A percentile compares a stretch with the other conserved stretches of the same genome.
These are phyloP conservation scores for Suricata suricatta DNA, from an alignment of 2,113 vertebrate genomes.

Conservation along the genomic window DNA sequence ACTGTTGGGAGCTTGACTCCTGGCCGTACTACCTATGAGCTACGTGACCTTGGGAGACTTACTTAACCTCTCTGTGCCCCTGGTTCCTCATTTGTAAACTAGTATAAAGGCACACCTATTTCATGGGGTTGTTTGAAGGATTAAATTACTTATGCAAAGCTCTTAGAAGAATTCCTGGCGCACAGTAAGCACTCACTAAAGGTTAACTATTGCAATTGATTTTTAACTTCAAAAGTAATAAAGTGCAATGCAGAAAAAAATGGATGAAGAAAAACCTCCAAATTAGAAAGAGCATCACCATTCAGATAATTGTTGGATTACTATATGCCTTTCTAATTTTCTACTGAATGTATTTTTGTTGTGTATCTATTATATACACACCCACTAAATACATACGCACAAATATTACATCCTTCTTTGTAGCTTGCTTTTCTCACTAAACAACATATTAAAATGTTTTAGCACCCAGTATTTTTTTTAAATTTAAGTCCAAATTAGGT, in stretches of 20 bases:
- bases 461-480: not conserved
- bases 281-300: not conserved
- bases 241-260: not conserved
- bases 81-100: not conserved
- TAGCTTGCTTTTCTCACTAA: not conserved
- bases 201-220: not conserved
- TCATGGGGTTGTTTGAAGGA: not conserved
- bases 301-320: not conserved
- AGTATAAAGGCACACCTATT: not conserved
- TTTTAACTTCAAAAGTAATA: not conserved
- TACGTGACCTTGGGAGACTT: not conserved
- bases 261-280: no score
- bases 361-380: not conserved
- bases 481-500: no score
- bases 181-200: not conserved
- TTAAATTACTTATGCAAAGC: not conserved
- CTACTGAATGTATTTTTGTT: not conserved
- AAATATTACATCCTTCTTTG: not conserved
- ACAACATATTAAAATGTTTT: not conserved
- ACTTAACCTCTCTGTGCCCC: not conserved
- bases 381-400: not conserved
- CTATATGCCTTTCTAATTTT: not conserved
- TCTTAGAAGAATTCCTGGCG: not conserved
- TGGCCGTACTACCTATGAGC: not conserved
- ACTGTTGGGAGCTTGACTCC: not conserved